Conservation (phyloP, 2,888 invertebrate genomes). For the Dryadula phaetusa region DNA sequence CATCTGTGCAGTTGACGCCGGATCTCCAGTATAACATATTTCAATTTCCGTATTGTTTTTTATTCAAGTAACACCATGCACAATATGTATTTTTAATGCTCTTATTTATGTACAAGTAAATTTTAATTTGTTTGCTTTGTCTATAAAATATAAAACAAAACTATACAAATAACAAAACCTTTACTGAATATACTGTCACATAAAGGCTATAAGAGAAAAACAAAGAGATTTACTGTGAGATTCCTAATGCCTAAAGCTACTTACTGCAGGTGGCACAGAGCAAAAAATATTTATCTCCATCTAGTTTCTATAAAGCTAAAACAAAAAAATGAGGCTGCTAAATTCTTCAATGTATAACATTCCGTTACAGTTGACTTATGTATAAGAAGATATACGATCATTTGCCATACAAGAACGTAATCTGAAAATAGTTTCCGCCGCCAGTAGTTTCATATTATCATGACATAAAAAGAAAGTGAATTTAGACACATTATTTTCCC, state of each 20-base stretch:
- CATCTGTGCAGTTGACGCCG: slow-evolving; percentile 13
- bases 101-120: neutral
- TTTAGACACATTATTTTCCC: slow-evolving; percentile 44
- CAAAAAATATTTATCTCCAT: neutral
- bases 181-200: neutral
- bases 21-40: slow-evolving; percentile 11
- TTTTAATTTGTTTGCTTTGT: neutral
- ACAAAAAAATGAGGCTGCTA: neutral
- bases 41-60: neutral
- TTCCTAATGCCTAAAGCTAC: neutral
- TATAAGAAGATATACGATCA: neutral
- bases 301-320: neutral
- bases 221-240: neutral
- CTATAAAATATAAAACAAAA: neutral
- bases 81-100: neutral
- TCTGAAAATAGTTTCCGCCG: slow-evolving; percentile 28
- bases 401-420: slow-evolving; percentile 24
- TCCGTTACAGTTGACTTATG: neutral
- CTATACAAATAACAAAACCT: too few species aligned
- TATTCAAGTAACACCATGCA: neutral
- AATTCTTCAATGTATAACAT: neutral
- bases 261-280: neutral
- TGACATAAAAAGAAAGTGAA: slow-evolving; percentile 42
- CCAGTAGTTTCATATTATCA: slow-evolving; percentile 33
- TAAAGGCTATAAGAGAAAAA: neutral